Evolutionary conservation across 2,113 vertebrate genomes (phyloP).

Genomic region (Herpailurus yagouaroundi): DNA sequence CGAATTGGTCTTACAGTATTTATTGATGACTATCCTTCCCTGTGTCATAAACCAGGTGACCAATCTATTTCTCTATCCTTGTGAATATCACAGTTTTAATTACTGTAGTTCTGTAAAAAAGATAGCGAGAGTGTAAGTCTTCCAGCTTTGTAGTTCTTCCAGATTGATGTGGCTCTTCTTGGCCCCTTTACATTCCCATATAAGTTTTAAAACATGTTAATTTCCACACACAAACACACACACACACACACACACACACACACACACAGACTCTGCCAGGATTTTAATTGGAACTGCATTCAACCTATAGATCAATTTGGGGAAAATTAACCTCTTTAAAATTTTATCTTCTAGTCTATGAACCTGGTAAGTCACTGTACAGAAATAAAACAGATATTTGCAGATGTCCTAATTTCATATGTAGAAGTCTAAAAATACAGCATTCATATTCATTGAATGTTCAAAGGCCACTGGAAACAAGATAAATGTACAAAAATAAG

Average conservation of each 20-base stretch:
- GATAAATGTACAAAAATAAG: background rate
- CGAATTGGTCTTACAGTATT: background rate
- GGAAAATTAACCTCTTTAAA: background rate
- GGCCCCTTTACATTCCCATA: background rate
- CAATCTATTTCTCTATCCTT: background rate
- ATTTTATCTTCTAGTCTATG: background rate
- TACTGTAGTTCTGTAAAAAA: background rate
- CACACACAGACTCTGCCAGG: background rate
- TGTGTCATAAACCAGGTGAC: background rate
- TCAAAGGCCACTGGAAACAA: background rate
- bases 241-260: background rate
- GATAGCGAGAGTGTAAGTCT: background rate
- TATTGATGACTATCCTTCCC: background rate
- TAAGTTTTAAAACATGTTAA: background rate
- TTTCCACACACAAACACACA: background rate
- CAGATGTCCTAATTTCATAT: background rate
- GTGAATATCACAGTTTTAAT: background rate
- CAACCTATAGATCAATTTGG: background rate
- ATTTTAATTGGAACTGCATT: background rate
- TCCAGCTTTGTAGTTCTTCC: background rate
- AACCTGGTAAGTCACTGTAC: background rate
- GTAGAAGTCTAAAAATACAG: background rate
- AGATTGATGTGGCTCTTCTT: background rate
- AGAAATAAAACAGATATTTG: conserved; percentile 22
- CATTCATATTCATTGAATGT: background rate